Evolutionary conservation across 30 jellyfish, hydroid and myxozoan species (phyloP).

Genomic region (Aurelia sp.): DNA sequence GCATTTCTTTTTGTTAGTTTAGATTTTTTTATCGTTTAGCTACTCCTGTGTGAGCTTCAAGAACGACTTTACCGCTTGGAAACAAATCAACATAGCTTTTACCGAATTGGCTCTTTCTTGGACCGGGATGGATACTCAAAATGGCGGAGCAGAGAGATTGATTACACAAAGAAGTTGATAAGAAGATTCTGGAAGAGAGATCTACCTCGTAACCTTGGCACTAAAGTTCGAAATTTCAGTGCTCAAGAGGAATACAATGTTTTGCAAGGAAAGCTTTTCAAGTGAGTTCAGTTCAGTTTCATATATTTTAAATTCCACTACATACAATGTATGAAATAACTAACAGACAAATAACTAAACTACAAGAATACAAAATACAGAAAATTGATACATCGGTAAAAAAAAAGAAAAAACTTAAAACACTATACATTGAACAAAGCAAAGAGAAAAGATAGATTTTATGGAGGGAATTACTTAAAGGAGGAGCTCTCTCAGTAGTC

Average conservation of each 20-base stretch:
- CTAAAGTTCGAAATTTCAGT: conserved; percentile 23
- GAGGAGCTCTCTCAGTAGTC: no score
- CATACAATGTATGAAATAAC: no score
- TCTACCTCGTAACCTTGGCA: conserved; percentile 36
- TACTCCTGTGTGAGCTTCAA: conserved; percentile 59
- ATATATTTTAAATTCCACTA: no score
- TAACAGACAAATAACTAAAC: no score
- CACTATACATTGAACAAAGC: no score
- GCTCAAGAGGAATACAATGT: conserved; percentile 56
- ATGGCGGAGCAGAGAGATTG: conserved; percentile 74
- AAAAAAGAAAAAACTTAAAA: no score
- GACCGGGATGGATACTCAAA: conserved; percentile 63
- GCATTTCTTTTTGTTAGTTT: background rate
- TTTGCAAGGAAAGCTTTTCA: conserved; percentile 56
- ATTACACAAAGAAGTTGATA: conserved; percentile 23
- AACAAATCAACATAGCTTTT: conserved; percentile 56
- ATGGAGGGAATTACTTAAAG: no score
- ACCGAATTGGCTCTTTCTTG: conserved; percentile 58
- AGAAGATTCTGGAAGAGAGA: conserved; percentile 55
- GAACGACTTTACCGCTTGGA: conserved; percentile 66
- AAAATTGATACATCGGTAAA: no score
- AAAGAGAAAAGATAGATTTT: no score
- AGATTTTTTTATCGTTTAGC: conserved; percentile 17
- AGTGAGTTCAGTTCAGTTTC: no score
- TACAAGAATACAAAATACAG: no score